phyloP scores from a whole-genome alignment of 53 echinoderm and acorn worm genomes.

The Echinarachnius parma region DNA sequence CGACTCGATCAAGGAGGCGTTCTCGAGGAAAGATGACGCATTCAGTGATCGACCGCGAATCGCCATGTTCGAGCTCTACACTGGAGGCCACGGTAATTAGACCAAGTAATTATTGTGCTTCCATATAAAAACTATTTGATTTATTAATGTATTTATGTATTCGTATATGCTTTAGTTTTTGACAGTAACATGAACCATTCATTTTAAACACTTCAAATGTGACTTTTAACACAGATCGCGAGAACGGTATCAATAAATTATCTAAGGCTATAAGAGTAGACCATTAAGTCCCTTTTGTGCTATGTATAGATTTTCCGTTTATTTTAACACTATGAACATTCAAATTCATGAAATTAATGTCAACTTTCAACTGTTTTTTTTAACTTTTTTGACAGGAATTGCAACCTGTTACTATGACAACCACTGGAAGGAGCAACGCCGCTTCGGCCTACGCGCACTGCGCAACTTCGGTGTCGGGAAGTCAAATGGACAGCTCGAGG shows the following conservation, averaged over 20 bases:
- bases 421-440: constrained; percentile 58
- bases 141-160: neutral
- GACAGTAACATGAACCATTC: too few species aligned
- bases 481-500: constrained; percentile 29
- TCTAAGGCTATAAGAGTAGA: too few species aligned
- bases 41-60: constrained; percentile 58
- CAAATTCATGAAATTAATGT: too few species aligned
- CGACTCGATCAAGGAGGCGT: constrained; percentile 60
- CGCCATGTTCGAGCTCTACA: constrained; percentile 49
- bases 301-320: too few species aligned
- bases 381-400: constrained; percentile 11
- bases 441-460: constrained; percentile 44
- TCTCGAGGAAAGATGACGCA: constrained; percentile 51
- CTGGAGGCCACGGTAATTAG: constrained; percentile 21
- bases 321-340: too few species aligned
- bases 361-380: too few species aligned
- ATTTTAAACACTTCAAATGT: too few species aligned
- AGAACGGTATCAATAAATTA: too few species aligned
- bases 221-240: too few species aligned
- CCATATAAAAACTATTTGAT: too few species aligned
- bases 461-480: constrained; percentile 50
- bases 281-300: too few species aligned
- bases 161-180: neutral
- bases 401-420: constrained; percentile 45
- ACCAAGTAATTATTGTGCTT: too few species aligned